Conservation (phyloP, 2,113 vertebrate genomes). For the Zosterops borbonicus region DNA sequence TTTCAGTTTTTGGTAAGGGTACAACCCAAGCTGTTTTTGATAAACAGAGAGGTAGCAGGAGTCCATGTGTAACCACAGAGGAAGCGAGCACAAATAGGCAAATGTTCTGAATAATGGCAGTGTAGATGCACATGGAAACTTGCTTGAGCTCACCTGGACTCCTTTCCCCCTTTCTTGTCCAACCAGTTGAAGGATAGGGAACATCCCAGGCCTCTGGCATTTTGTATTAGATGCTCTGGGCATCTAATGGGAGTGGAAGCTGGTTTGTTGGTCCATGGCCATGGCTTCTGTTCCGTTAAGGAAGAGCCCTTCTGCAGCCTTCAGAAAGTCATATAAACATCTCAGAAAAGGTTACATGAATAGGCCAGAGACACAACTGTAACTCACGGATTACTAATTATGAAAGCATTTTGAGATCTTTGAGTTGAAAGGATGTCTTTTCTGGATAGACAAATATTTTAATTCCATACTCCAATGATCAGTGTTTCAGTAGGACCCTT, state of each 20-base stretch:
- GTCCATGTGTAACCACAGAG: neutral
- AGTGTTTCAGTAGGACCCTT: neutral
- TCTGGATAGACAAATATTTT: neutral
- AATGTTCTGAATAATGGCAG: conserved; percentile 32
- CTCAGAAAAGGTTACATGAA: neutral
- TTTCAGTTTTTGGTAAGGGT: neutral
- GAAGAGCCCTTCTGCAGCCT: neutral
- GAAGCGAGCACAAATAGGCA: neutral
- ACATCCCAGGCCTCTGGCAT: conserved; percentile 20
- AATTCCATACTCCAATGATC: neutral
- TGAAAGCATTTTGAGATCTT: neutral
- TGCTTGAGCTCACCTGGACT: conserved; percentile 29
- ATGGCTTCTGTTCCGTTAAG: neutral
- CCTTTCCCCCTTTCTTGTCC: conserved; percentile 18
- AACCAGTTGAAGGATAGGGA: conserved; percentile 24
- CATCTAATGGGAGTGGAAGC: neutral
- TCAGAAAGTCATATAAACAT: neutral
- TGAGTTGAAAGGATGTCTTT: neutral
- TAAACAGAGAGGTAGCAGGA: neutral
- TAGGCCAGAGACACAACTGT: neutral
- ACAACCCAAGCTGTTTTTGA: neutral
- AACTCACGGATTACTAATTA: neutral
- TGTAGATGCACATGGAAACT: neutral
- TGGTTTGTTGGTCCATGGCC: neutral
- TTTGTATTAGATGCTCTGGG: neutral